Base-by-base conservation (phyloP, 1,140 invertebrate genomes). In the Bombyx mandarina region DNA sequence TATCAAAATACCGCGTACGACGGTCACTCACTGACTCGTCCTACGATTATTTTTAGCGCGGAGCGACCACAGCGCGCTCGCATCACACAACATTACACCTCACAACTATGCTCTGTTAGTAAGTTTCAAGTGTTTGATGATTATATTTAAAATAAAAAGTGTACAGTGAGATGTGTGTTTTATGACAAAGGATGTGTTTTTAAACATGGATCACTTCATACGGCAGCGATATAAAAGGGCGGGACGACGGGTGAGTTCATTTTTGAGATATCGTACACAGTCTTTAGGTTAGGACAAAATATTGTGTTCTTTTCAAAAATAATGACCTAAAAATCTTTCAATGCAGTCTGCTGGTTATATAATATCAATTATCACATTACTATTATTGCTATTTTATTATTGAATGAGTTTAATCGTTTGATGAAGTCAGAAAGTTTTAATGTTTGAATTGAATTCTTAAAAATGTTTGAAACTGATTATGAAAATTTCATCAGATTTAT, bases 111-210 rank as follows among this genome's bases (percentile, higher is more conserved):
- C 50, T 60, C 62, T 46, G 51, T 60, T 62, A 66, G 62, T 58
- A 60, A 64, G 59, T 67, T 50, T 26, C 22, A 50, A 26, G 50
- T 57, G 62, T 52, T 62, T 71, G 67, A 52, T 61, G 50, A 56
- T 61, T 64, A 72, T 72, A 69, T 58, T 61, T 55, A 35, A 35
- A 35, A 3, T 3, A 35, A 35, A 35, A 2, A 35, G 26, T 35
- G 50, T 51, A 68, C 56, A 71, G 71, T 80, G 74, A 73, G 55
- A 84, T 82, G 79, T 71, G 67, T 57, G 58, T 65, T 53, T 84
- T 79, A 84, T 84, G 81, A 84, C 81, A 58, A 84, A 81, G 69
- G 72, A 66, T 63, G 56, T 56, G 42, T 50, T 12, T 26, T 35
- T 35, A 35, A 63, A 61, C 43, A 80, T 84, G 81, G 70, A 79